A percentile compares a stretch with the other conserved stretches of the same genome.
These are phyloP conservation scores for Thaleichthys pacificus DNA, from an alignment of 2,797 vertebrate species.

Conservation along the genomic window DNA sequence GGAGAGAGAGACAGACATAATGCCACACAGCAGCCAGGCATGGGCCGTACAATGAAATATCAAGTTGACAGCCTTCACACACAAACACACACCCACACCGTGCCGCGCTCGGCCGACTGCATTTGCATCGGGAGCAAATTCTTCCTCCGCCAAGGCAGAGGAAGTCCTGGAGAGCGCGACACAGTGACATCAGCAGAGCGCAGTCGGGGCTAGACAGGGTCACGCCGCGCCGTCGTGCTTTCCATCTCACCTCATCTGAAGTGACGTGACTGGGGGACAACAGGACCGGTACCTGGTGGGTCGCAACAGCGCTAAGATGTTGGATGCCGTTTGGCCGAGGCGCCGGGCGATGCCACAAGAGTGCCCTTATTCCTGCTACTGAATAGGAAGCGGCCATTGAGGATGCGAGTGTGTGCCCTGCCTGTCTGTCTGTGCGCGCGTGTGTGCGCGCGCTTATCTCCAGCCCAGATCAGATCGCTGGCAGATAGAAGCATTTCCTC, in stretches of 20 bases:
- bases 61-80: no score
- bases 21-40: no score
- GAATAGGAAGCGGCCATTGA: not conserved
- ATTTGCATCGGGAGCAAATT: not conserved
- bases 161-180: no score
- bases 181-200: not conserved
- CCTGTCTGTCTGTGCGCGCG: not conserved
- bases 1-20: no score
- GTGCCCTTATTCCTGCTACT: no score
- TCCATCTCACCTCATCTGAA: not conserved
- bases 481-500: conserved; percentile 5
- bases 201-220: no score
- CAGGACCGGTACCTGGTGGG: no score
- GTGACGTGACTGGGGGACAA: not conserved
- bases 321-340: no score
- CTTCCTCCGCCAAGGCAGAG: not conserved
- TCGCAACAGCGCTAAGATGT: no score
- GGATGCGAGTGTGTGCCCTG: not conserved
- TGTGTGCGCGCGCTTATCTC: not conserved
- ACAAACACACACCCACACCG: not conserved
- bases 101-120: not conserved
- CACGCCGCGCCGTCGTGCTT: not conserved
- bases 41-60: no score
- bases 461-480: not conserved
- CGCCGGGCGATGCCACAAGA: no score